A percentile compares a stretch with the other conserved stretches of the same genome.
Conservation (phyloP, 2,113 vertebrate species). For the Theristicus caerulescens region DNA sequence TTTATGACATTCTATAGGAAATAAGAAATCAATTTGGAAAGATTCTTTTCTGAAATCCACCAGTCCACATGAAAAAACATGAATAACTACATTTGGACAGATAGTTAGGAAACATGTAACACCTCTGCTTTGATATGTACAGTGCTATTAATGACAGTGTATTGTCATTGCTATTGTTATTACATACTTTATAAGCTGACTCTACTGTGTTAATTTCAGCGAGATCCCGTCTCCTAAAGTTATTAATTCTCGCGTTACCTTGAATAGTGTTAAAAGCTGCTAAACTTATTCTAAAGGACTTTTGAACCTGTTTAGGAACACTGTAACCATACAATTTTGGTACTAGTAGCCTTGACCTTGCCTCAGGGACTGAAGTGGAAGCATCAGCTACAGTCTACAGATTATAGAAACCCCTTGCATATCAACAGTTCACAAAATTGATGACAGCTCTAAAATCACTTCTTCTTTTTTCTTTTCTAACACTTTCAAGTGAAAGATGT, state of each 20-base stretch:
- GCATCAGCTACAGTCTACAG: not conserved
- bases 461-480: not conserved
- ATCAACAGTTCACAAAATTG: not conserved
- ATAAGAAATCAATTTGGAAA: not conserved
- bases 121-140: not conserved
- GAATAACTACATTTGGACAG: not conserved
- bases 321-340: not conserved
- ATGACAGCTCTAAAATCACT: not conserved
- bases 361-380: not conserved
- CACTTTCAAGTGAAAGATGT: not conserved
- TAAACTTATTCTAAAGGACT: not conserved
- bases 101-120: not conserved
- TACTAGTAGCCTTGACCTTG: not conserved
- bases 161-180: not conserved
- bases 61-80: not conserved
- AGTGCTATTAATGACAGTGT: not conserved
- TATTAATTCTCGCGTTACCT: not conserved
- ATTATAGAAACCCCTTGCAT: not conserved
- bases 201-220: not conserved
- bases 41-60: rapidly evolving
- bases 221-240: not conserved
- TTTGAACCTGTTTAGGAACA: not conserved
- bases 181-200: not conserved
- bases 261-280: not conserved
- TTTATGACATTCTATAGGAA: not conserved